Evolutionary conservation across 2,888 invertebrate species (phyloP), one percentile per base, ranked within the genome.

Genomic region (Drosophila macrospina): DNA sequence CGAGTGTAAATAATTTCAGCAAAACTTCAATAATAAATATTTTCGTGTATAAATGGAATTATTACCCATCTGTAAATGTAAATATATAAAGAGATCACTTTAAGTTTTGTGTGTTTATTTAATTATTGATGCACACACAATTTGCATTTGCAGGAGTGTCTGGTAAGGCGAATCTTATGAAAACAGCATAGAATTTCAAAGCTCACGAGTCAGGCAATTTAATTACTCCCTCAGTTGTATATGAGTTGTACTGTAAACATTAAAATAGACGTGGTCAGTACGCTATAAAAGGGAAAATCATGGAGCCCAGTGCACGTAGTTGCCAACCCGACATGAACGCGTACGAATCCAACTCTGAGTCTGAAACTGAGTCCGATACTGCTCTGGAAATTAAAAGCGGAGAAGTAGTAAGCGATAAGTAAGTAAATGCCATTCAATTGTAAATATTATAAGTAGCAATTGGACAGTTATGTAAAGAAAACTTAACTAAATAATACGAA

Each of bases 301-400:
- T 37, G 44, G 45, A 36, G 55, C 36, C 36, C 10, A 15, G 3
- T 32, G 45, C 24, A 15, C 56, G n/a, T 64, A 81, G 84, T 88
- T 42, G 41, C 39, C 56, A 24, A 52, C 36, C 30, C 62, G 87
- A 76, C 47, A 76, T 81, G 81, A 73, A 66, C 16, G 64, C 60
- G 26, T 30, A 39, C 51, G 44, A 52, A 20, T 60, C 77, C 7
- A 56, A 62, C 8, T 47, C 42, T 8, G 39, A 61, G 34, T 42
- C 54, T 26, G 51, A 54, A 15, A 36, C 36, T 55, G 57, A 39
- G 34, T 37, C 32, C 7, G 15, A 59, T 4, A 34, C 60, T 6
- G 8, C 16, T 15, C 5, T 32, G 4, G 37, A 41, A n/a, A 10
- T 20, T 11, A 51, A n/a, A 15, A 47, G 6, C 5, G 6, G 0